Evolutionary conservation across 2,888 invertebrate species (phyloP), one percentile per base, ranked within the genome.

Genomic region (Siphonodentalium dalli): DNA sequence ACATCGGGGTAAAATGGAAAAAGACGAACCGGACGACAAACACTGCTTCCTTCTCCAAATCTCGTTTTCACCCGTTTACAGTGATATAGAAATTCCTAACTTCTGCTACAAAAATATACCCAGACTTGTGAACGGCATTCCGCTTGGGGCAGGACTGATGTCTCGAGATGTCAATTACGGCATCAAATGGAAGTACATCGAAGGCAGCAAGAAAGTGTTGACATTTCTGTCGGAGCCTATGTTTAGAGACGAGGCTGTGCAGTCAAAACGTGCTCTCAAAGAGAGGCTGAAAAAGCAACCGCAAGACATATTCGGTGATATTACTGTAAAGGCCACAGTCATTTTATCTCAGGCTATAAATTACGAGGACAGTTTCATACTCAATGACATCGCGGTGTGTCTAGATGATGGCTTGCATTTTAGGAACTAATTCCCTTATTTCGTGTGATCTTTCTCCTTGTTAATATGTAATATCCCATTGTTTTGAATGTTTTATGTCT

Each of bases 121-220:
- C 3, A 62, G 76, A 15, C 61, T 77, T 9, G 64, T 77, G 20
- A 76, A 77, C 48, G 76, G 74, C 13, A 76, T 77, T 48, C 77
- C 75, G 3, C 65, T 77, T 2, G 77, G 75, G 3, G 72, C 77
- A 3, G 77, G 77, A 21, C 49, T 69, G 15, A 67, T 77, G 63
- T 66, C 71, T 6, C 61, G 65, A 11, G 68, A 71, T 11, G 70
- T 75, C 49, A 42, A 72, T 13, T 52, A 60, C 21, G 65, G 59
- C 41, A 75, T 76, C 47, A 62, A 65, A 23, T 77, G 76, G 77
- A 65, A 68, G 28, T 73, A 71, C 48, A 57, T 77, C 9, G 76
- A 77, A 58, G 75, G 75, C 9, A 63, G 69, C n/a, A 61, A 63
- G 38, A 65, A 66, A 23, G 60, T 61, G 8, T 71, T 72, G 44